Evolutionary conservation across 1,140 invertebrate species (phyloP).

Genomic region (Leptinotarsa texana): DNA sequence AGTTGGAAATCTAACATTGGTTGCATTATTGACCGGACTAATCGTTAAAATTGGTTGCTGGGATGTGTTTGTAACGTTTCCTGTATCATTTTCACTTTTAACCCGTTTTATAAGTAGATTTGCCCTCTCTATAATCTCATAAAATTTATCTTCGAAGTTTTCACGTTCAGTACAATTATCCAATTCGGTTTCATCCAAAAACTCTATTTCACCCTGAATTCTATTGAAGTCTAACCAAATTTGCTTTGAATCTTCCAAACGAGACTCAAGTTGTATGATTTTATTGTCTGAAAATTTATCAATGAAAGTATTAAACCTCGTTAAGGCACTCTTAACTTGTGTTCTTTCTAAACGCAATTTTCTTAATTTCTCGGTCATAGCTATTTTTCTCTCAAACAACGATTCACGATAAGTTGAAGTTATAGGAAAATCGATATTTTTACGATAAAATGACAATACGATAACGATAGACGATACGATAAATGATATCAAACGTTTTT

Average conservation of each 20-base stretch:
- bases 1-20: constrained; percentile 19
- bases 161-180: not conserved
- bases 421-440: too few relatives aligned
- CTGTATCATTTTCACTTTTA: not conserved
- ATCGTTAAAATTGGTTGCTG: not conserved
- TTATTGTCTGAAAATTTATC: constrained; percentile 6
- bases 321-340: not conserved
- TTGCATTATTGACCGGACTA: not conserved
- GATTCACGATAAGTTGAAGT: too few relatives aligned
- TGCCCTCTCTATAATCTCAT: not conserved
- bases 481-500: too few relatives aligned
- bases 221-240: not conserved
- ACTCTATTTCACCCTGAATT: not conserved
- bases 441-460: too few relatives aligned
- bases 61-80: not conserved
- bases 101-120: not conserved
- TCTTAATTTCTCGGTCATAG: too few relatives aligned
- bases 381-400: too few relatives aligned
- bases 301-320: constrained; percentile 1
- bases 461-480: too few relatives aligned
- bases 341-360: too few relatives aligned
- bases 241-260: not conserved
- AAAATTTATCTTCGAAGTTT: constrained; percentile 2
- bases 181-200: not conserved
- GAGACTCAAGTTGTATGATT: not conserved